Evolutionary conservation across 1,140 invertebrate species (phyloP), one percentile per base, ranked within the genome.

Genomic region (Pseudomyrmex dendroicus): DNA sequence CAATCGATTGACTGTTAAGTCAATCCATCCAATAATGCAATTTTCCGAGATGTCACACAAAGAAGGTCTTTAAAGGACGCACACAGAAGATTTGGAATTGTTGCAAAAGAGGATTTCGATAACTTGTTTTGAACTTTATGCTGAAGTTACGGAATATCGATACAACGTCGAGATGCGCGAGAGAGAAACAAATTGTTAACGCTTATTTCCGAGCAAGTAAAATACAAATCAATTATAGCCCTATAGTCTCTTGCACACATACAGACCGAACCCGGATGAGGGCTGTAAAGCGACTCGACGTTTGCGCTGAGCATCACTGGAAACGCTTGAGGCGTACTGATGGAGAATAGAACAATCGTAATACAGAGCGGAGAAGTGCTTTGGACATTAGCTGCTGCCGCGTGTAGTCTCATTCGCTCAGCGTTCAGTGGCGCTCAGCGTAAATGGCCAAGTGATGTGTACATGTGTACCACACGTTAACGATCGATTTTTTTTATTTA

Each of bases 1-100:
- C 54, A 17, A 56, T 10, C 67, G 48, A 82, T 87, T 86, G 20
- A 13, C 20, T 62, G 57, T 84, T 84, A 83, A 52, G 48, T 56
- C 63, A 61, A 12, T 22, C n/a, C 12, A 15, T 35, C 46, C 44
- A 35, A 25, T 74, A 56, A 84, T 17, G 17, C 17, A 48, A 48
- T 68, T 68, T 57, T 50, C 9, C n/a, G 50, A 48, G 12, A 57
- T 57, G 48, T 10, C 22, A 12, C 15, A 1, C 25, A 68, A 35
- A 46, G 9, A 70, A 46, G 62, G 35, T 15, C 66, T 50, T 64
- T 35, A 35, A 35, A 35, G 35, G 35, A 50, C 8, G 9, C 50
- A 12, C n/a, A 1, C 4, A 13, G 7, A 17, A 15, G 20, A 82
- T 17, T 5, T 46, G 10, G 22, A 10, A 10, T n/a, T 52, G 17